Conservation (phyloP, 1,140 invertebrate species). For the Asobara japonica region DNA sequence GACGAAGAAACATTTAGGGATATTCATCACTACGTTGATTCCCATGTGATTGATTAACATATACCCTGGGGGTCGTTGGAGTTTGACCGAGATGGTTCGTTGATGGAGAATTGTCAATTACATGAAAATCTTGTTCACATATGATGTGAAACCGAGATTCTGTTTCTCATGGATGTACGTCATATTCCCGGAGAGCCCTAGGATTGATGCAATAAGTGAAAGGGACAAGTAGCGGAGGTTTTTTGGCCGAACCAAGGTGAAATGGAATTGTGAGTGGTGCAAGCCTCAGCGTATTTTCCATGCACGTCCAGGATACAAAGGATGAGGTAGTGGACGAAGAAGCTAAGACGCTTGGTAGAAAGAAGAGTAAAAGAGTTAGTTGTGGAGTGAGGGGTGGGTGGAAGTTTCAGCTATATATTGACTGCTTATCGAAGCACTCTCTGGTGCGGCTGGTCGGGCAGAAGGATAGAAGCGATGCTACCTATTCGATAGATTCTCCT, state of each 20-base stretch:
- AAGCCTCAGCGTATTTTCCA: constrained; percentile 54
- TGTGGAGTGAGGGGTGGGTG: not conserved
- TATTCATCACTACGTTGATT: no score
- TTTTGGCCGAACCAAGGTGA: not conserved
- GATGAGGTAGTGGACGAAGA: not conserved
- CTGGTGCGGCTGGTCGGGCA: constrained; percentile 21
- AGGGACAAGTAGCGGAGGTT: not conserved
- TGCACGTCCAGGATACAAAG: constrained; percentile 12
- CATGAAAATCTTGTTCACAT: no score
- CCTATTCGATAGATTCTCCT: not conserved
- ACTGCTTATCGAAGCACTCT: constrained; percentile 55
- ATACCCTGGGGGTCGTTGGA: no score
- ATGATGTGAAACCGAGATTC: no score
- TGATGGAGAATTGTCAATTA: no score
- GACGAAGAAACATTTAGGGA: no score
- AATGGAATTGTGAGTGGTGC: constrained; percentile 33
- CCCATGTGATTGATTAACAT: no score
- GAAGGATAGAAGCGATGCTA: constrained; percentile 15
- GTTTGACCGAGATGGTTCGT: no score
- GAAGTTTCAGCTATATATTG: constrained; percentile 16
- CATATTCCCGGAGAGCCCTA: not conserved
- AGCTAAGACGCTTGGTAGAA: not conserved
- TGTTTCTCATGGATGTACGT: no score
- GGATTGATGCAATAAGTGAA: not conserved
- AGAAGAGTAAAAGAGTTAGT: constrained; percentile 20